Percentiles rank a stretch among this genome's conserved stretches.
Evolutionary conservation across 2,797 vertebrate genomes (phyloP).

Genomic region (Cichlasoma orientale): DNA sequence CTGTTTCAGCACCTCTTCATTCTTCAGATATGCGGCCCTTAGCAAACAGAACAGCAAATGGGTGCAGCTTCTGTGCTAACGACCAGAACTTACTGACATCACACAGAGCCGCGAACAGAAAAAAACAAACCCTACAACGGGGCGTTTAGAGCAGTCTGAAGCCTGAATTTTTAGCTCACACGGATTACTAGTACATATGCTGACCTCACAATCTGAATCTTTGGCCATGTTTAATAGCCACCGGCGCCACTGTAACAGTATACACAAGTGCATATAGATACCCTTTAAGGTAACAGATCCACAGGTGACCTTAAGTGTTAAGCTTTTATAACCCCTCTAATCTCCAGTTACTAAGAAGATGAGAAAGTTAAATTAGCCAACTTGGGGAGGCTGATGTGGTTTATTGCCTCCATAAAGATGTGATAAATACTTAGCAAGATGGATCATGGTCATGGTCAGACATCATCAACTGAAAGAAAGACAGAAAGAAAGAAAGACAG

Average conservation of each 20-base stretch:
- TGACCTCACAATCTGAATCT: not conserved
- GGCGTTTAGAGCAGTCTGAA: not conserved
- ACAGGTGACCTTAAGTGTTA: not conserved
- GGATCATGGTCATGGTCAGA: too few species aligned
- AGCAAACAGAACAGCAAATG: not conserved
- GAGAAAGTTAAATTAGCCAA: not conserved
- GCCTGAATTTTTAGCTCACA: too few species aligned
- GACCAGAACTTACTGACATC: not conserved
- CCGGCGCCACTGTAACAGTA: not conserved
- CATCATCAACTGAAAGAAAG: too few species aligned
- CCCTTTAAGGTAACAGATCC: not conserved
- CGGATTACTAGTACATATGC: not conserved
- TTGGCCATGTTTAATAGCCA: not conserved
- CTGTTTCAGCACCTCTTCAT: rapidly evolving
- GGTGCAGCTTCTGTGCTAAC: not conserved
- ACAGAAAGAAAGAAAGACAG: too few species aligned
- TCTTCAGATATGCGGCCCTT: not conserved
- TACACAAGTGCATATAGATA: not conserved
- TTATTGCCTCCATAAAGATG: slow-evolving; percentile 13
- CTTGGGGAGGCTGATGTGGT: not conserved
- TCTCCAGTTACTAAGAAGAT: slow-evolving; percentile 21
- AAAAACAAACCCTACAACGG: not conserved
- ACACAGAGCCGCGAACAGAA: not conserved
- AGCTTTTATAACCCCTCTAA: slow-evolving; percentile 9
- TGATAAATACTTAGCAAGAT: not conserved